phyloP scores from a whole-genome alignment of 1,140 invertebrate genomes.

The Chrysoperla carnea region DNA sequence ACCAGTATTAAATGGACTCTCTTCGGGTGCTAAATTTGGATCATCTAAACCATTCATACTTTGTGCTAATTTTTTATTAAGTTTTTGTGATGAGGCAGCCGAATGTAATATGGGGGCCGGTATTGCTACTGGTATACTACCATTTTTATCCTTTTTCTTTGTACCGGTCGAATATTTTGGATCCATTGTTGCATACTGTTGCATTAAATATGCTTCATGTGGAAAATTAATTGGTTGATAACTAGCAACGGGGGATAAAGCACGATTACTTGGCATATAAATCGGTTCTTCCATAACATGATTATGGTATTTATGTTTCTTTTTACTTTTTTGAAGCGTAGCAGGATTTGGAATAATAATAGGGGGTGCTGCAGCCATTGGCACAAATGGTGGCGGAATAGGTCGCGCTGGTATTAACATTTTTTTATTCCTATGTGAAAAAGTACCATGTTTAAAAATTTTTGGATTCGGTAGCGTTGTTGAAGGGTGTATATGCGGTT shows the following conservation, averaged over 20 bases:
- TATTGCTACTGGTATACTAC: conserved; percentile 20
- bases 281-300: conserved; percentile 34
- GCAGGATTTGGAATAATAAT: conserved; percentile 18
- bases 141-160: conserved; percentile 19
- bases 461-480: conserved; percentile 13
- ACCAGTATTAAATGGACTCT: conserved; percentile 67
- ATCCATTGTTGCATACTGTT: conserved; percentile 34
- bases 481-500: conserved; percentile 10
- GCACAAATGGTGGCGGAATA: conserved; percentile 22
- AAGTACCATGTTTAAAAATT: conserved; percentile 11
- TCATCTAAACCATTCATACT: conserved; percentile 34
- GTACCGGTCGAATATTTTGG: conserved; percentile 17
- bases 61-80: conserved; percentile 29
- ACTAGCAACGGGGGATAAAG: conserved; percentile 35
- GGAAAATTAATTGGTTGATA: conserved; percentile 42
- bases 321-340: conserved; percentile 11
- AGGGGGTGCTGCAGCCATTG: conserved; percentile 7
- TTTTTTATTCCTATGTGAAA: conserved; percentile 18
- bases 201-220: conserved; percentile 38
- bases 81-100: conserved; percentile 18
- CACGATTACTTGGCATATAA: conserved; percentile 36
- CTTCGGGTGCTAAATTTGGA: conserved; percentile 40
- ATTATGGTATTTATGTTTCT: conserved; percentile 13
- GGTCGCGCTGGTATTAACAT: conserved; percentile 21
- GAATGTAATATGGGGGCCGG: conserved; percentile 20